Evolutionary conservation across 2,888 invertebrate species (phyloP).

Genomic region (Drosophila lutescens): DNA sequence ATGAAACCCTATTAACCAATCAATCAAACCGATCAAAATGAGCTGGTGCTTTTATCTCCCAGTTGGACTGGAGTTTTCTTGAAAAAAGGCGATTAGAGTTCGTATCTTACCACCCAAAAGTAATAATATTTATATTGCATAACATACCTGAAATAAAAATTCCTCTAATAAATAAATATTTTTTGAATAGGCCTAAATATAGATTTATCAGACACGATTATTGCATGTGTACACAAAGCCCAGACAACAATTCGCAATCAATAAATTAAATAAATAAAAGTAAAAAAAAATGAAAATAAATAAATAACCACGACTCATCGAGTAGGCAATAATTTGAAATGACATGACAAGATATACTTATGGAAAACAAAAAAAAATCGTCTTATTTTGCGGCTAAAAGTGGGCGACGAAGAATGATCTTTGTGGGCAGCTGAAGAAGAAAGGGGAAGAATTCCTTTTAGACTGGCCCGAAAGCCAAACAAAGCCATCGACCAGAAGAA

Average conservation of each 20-base stretch:
- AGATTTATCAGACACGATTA: constrained; percentile 2
- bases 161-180: constrained; percentile 3
- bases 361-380: constrained; percentile 25
- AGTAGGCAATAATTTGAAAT: constrained; percentile 55
- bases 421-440: constrained; percentile 5
- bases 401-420: constrained; percentile 19
- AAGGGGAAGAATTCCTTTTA: constrained; percentile 21
- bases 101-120: background rate
- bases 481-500: constrained; percentile 12
- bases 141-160: constrained; percentile 64
- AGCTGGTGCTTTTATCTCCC: too few relatives aligned
- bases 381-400: constrained; percentile 8
- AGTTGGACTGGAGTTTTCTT: too few relatives aligned
- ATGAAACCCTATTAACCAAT: too few relatives aligned
- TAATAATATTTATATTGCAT: background rate
- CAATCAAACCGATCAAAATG: too few relatives aligned
- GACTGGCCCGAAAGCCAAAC: constrained; percentile 12
- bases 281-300: constrained; percentile 11
- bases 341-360: constrained; percentile 43
- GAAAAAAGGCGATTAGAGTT: too few relatives aligned
- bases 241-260: constrained; percentile 23
- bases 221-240: background rate
- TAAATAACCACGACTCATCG: constrained; percentile 38
- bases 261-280: constrained; percentile 3
- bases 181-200: background rate